Conservation (phyloP, 1,140 invertebrate species). For the Polypedilum vanderplanki region DNA sequence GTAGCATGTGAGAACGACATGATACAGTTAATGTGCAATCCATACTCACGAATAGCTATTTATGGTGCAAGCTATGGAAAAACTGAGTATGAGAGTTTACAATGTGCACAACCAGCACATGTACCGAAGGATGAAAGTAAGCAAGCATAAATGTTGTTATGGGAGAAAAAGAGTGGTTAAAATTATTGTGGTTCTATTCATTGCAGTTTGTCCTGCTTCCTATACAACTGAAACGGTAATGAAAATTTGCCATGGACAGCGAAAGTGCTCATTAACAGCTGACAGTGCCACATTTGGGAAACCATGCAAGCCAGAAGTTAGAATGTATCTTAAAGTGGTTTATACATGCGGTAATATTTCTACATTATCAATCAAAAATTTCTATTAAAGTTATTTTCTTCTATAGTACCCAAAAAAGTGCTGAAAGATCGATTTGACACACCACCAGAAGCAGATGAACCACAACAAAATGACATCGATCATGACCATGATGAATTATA, state of each 20-base stretch:
- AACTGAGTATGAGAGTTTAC: constrained; percentile 78
- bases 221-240: constrained; percentile 84
- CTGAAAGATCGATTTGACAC: constrained; percentile 70
- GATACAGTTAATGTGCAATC: constrained; percentile 72
- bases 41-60: constrained; percentile 76
- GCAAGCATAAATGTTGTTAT: constrained; percentile 37
- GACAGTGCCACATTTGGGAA: constrained; percentile 79
- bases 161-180: not conserved
- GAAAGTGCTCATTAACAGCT: constrained; percentile 71
- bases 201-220: constrained; percentile 75
- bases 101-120: constrained; percentile 78
- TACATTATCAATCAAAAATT: not conserved
- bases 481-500: constrained; percentile 46
- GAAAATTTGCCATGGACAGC: constrained; percentile 80
- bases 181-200: constrained; percentile 31
- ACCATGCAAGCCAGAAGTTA: constrained; percentile 72
- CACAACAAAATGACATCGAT: constrained; percentile 45
- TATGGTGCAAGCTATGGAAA: constrained; percentile 86
- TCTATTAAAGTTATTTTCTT: constrained; percentile 17
- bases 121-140: constrained; percentile 80
- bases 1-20: constrained; percentile 85
- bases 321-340: constrained; percentile 85
- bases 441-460: constrained; percentile 62
- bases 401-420: constrained; percentile 71
- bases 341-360: constrained; percentile 84